phyloP scores from a whole-genome alignment of 2,797 vertebrate species.

The Myotis vivesi region DNA sequence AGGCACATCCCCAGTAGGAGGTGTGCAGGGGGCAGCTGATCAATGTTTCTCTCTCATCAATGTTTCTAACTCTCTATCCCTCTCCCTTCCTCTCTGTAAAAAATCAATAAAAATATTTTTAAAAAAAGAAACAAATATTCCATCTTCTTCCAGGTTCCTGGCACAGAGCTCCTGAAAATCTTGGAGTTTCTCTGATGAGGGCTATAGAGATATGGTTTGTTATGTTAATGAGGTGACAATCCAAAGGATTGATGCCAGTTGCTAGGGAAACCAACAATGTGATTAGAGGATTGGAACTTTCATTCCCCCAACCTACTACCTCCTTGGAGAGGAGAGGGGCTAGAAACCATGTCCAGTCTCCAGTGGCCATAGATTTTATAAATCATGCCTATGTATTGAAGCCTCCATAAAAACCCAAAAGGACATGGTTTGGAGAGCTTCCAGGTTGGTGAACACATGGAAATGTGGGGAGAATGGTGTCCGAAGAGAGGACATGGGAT shows the following conservation, averaged over 20 bases:
- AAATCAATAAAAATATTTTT: too few species aligned
- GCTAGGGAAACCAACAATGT: background rate
- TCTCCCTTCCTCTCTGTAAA: too few species aligned
- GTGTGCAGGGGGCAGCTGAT: too few species aligned
- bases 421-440: background rate
- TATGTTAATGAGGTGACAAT: background rate
- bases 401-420: background rate
- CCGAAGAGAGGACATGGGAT: background rate
- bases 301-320: background rate
- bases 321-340: background rate
- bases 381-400: background rate
- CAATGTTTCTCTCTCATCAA: too few species aligned
- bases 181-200: background rate
- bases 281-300: background rate
- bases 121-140: background rate
- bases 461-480: background rate
- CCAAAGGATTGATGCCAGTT: background rate
- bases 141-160: background rate
- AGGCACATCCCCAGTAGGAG: too few species aligned
- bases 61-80: too few species aligned
- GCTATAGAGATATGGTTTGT: background rate
- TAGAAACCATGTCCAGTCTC: background rate
- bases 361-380: background rate
- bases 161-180: background rate
- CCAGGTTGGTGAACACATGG: background rate